These are phyloP conservation scores for Melanaphis sacchari DNA, from an alignment of 1,140 invertebrate genomes.

Conservation along the genomic window DNA sequence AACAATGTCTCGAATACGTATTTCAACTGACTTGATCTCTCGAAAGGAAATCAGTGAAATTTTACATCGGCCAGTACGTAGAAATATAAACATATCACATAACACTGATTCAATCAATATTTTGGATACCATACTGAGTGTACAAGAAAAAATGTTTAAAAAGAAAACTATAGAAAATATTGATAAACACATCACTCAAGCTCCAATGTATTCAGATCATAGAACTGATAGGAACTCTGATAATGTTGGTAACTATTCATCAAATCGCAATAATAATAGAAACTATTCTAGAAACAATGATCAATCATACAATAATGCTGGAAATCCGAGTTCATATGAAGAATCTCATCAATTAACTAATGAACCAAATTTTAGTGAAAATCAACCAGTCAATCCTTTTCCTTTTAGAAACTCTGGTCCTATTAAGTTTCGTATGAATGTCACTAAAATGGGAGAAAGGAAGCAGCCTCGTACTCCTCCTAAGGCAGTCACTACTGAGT, in stretches of 20 bases:
- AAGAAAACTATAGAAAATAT: slow-evolving; percentile 70
- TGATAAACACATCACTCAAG: slow-evolving; percentile 66
- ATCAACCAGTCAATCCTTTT: slow-evolving; percentile 49
- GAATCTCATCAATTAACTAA: slow-evolving; percentile 56
- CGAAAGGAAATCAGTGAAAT: slow-evolving; percentile 65
- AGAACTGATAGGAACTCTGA: slow-evolving; percentile 63
- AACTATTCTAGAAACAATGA: slow-evolving; percentile 23
- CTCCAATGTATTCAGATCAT: slow-evolving; percentile 70
- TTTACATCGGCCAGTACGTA: slow-evolving; percentile 63
- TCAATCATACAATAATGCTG: background rate
- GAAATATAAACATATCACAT: slow-evolving; percentile 60
- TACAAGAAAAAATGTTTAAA: slow-evolving; percentile 77
- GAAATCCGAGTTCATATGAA: slow-evolving; percentile 27
- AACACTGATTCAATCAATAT: slow-evolving; percentile 67
- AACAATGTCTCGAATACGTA: slow-evolving; percentile 64
- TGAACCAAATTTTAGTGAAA: slow-evolving; percentile 46
- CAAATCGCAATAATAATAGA: slow-evolving; percentile 56
- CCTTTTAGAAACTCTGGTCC: slow-evolving; percentile 52
- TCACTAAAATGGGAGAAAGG: slow-evolving; percentile 31
- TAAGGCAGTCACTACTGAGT: slow-evolving; percentile 23
- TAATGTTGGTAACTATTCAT: slow-evolving; percentile 56
- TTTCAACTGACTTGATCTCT: slow-evolving; percentile 59
- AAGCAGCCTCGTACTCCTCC: slow-evolving; percentile 32
- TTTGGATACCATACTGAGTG: slow-evolving; percentile 76
- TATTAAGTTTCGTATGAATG: slow-evolving; percentile 56